phyloP scores from a whole-genome alignment of 2,797 vertebrate species.

The Cirrhinus molitorella region DNA sequence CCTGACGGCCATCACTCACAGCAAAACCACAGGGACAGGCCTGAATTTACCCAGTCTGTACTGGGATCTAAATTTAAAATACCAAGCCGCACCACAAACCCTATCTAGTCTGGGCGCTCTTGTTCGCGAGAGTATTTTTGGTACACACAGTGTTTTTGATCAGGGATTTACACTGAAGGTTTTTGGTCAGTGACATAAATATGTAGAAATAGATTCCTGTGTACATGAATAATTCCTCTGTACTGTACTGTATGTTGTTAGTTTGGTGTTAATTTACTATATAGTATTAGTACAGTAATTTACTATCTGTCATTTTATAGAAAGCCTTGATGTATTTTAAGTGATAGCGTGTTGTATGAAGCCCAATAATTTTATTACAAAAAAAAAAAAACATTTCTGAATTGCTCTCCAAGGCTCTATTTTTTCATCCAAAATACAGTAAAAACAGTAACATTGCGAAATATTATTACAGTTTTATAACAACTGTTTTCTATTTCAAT shows the following conservation, averaged over 20 bases:
- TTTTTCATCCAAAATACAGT: too few species aligned
- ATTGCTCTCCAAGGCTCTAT: neutral
- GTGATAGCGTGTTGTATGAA: neutral
- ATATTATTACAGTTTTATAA: neutral
- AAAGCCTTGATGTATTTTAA: neutral
- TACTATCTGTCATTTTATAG: neutral
- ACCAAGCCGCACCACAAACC: constrained; percentile 76
- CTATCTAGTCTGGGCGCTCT: constrained; percentile 76
- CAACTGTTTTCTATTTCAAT: neutral
- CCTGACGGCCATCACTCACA: constrained; percentile 64
- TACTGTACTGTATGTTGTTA: neutral
- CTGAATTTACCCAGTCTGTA: constrained; percentile 78
- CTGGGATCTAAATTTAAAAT: constrained; percentile 76
- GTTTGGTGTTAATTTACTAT: neutral
- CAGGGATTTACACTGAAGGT: neutral
- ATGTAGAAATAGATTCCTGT: neutral
- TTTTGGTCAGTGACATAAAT: neutral
- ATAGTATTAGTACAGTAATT: neutral
- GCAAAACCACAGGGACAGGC: constrained; percentile 71
- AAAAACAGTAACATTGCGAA: neutral
- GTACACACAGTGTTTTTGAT: constrained; percentile 71
- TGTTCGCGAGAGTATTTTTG: constrained; percentile 76
- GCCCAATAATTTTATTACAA: too few species aligned
- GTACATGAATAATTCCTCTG: constrained; percentile 3
- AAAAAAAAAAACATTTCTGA: too few species aligned